Conservation (phyloP, 2,113 vertebrate genomes). For the Sinocyclocheilus anshuiensis region DNA sequence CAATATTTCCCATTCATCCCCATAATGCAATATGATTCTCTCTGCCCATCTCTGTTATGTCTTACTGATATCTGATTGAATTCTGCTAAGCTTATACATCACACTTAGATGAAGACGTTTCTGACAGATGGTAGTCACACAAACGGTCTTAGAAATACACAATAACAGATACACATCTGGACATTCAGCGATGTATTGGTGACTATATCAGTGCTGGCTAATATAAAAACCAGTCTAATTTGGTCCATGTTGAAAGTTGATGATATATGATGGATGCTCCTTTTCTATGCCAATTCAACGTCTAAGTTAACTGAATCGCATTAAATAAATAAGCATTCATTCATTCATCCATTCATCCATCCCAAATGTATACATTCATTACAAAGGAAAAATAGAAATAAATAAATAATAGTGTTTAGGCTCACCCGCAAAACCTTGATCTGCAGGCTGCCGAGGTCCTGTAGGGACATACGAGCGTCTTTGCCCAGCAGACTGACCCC, state of each 20-base stretch:
- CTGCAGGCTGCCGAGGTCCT: conserved; percentile 91
- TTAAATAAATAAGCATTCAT: too few species aligned
- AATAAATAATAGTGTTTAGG: background rate
- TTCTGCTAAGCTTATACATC: conserved; percentile 46
- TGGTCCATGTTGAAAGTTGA: background rate
- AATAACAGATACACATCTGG: conserved; percentile 12
- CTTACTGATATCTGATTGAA: conserved; percentile 56
- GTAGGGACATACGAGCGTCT: conserved; percentile 89
- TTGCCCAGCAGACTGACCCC: conserved; percentile 91
- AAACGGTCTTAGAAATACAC: conserved; percentile 19
- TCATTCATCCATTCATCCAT: too few species aligned
- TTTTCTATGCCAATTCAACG: background rate
- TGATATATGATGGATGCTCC: background rate
- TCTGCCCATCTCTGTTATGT: conserved; percentile 60
- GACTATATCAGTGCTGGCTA: background rate
- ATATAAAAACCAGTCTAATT: background rate
- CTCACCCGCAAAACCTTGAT: conserved; percentile 90
- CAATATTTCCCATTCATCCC: conserved; percentile 71
- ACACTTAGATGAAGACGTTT: conserved; percentile 38
- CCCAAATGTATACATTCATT: background rate
- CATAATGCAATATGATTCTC: conserved; percentile 62
- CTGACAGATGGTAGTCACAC: conserved; percentile 41
- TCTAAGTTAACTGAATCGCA: too few species aligned
- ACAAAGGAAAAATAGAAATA: background rate
- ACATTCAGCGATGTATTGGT: background rate